Evolutionary conservation across 2,888 invertebrate species (phyloP).

Genomic region (Odontothrips loti): DNA sequence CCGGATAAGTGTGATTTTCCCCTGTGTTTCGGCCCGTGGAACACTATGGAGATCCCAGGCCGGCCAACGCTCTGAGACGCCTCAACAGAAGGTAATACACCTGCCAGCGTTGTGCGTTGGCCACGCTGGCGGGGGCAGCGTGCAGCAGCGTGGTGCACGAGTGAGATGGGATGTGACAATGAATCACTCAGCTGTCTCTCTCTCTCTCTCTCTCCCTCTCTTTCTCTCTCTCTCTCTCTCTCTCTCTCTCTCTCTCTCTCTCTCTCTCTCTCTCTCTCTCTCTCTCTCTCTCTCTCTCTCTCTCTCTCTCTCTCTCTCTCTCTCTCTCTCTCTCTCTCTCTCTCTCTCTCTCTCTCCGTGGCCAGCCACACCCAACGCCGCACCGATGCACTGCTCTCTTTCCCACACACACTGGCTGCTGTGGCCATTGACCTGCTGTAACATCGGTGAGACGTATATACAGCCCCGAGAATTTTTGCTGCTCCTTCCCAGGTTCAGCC

Average conservation of each 20-base stretch:
- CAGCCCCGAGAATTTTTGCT: too few relatives aligned
- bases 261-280: background rate
- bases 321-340: background rate
- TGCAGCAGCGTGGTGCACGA: too few relatives aligned
- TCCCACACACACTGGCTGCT: too few relatives aligned
- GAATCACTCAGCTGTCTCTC: constrained; percentile 1
- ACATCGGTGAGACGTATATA: background rate
- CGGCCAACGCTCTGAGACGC: background rate
- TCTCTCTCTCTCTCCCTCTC: constrained; percentile 1
- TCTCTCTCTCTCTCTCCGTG: background rate
- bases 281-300: background rate
- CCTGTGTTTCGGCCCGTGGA: too few relatives aligned
- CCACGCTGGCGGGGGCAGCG: too few relatives aligned
- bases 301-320: background rate
- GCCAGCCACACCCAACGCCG: too few relatives aligned
- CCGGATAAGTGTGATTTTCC: too few relatives aligned
- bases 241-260: constrained; percentile 11
- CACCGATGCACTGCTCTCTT: too few relatives aligned
- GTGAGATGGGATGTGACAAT: background rate
- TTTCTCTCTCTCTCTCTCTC: constrained; percentile 5
- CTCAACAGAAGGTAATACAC: background rate
- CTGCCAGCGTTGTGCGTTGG: background rate
- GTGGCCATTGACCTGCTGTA: constrained; percentile 1
- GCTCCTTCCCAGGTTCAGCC: too few relatives aligned
- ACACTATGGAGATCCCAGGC: too few relatives aligned